Base-by-base conservation (phyloP, 37 sponge, comb jelly and placozoan genomes). In the Chondrosia reniformis region DNA sequence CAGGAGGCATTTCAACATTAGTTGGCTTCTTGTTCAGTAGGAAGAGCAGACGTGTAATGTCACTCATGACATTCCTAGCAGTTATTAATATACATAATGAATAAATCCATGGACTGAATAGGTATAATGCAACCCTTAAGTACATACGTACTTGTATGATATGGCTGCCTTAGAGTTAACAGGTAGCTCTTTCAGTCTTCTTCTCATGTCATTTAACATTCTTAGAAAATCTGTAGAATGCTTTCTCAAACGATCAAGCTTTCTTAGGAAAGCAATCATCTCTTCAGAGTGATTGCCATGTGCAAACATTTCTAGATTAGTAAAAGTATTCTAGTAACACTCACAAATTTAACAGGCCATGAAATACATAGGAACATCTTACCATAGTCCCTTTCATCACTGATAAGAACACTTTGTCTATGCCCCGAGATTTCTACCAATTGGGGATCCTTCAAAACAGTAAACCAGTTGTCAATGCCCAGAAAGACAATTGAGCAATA, bases 191-290 rank as follows among this genome's bases (percentile, higher is more conserved):
- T 91, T 95, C 45, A 87, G 45, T 27, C 89, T 84, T 33, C 84
- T 61, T 79, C 95, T 85, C 92, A 95, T 95, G 74, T 95, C 95
- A 80, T 95, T 95, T 45, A 95, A 43, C 84, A 95, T 91, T 12
- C 72, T 75, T 28, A 95, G 82, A 45, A 83, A 95, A 15, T 77
- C 75, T 32, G 80, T 79, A 43, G 95, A 84, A 30, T 88, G 79
- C 30, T 62, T 69, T 25, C 95, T 77, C 17, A 95, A 82, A 17
- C 65, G 22, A 43, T 71, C 76, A 9, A 95, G 84, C 45, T 88
- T 87, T 6, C 58, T 43, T 46, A 84, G 58, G 77, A 94, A 94
- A 0, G 56, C 78, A 25, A 59, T 57, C 67, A 57, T 7, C 12
- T 63, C 52, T 52, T 82, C 83, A 25, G 76, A 75, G 36, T 84